Evolutionary conservation across 2,888 invertebrate species (phyloP).

Genomic region (Pristionchus maxplancki): DNA sequence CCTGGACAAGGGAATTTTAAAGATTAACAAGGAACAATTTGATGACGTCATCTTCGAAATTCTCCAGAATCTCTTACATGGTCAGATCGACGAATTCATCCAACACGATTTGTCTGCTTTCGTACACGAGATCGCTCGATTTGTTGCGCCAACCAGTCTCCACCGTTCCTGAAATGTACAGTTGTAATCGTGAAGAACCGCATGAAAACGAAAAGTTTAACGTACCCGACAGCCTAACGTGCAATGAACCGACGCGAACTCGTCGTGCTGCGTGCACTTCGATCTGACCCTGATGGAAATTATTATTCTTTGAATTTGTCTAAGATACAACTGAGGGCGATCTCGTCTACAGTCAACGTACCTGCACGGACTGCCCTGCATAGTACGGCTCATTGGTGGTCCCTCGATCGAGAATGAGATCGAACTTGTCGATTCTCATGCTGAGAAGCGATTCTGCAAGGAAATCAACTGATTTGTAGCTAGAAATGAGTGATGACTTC

Average conservation of each 20-base stretch:
- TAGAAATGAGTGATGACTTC: not conserved
- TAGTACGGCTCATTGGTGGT: constrained; percentile 67
- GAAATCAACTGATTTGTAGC: no score
- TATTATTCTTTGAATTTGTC: no score
- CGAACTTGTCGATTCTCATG: constrained; percentile 73
- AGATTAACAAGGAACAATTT: not conserved
- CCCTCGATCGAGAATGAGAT: constrained; percentile 68
- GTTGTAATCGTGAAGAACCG: not conserved
- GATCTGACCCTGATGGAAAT: constrained; percentile 68
- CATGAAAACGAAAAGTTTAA: not conserved
- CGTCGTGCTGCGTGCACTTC: constrained; percentile 67
- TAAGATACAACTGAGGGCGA: no score
- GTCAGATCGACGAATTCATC: constrained; percentile 74
- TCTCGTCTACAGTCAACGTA: no score
- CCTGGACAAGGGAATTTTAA: constrained; percentile 45
- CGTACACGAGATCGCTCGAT: constrained; percentile 66
- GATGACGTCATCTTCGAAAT: not conserved
- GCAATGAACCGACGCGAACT: constrained; percentile 68
- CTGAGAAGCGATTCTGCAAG: constrained; percentile 16
- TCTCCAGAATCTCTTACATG: constrained; percentile 56
- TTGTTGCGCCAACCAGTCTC: constrained; percentile 52
- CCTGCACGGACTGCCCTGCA: constrained; percentile 70
- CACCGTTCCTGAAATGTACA: constrained; percentile 14
- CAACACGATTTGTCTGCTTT: constrained; percentile 71
- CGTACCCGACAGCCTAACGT: constrained; percentile 65